Conservation (phyloP, 2,113 vertebrate species). For the Grus americana region DNA sequence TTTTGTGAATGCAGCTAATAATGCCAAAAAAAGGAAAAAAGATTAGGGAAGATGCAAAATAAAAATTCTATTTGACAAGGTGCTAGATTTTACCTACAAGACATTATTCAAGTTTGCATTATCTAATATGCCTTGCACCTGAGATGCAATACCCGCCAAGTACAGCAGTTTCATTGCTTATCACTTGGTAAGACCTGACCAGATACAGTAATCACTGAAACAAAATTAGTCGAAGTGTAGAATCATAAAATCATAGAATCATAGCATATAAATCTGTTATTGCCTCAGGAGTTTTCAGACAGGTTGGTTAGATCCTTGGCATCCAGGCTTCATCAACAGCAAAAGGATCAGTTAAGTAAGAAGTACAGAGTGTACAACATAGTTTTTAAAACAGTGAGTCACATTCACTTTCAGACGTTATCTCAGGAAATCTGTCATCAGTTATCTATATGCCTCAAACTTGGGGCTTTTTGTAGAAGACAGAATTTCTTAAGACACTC, state of each 20-base stretch:
- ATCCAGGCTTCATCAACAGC: neutral
- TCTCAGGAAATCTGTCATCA: neutral
- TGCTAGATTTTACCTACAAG: neutral
- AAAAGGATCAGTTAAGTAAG: neutral
- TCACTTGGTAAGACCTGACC: neutral
- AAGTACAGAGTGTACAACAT: neutral
- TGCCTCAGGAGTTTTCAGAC: neutral
- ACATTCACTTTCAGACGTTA: neutral
- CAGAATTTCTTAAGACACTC: neutral
- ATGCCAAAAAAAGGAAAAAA: neutral
- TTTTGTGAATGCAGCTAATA: neutral
- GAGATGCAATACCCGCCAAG: neutral
- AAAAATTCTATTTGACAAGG: neutral
- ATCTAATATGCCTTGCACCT: neutral
- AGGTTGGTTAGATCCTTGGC: neutral
- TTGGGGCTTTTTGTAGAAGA: neutral
- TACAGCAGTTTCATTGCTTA: neutral
- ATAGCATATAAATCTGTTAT: neutral
- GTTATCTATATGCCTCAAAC: neutral
- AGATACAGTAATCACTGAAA: neutral
- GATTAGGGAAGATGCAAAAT: neutral
- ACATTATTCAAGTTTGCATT: neutral
- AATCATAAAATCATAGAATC: neutral
- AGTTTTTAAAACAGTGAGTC: neutral
- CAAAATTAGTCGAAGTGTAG: neutral